These are phyloP conservation scores for Philhelius pedissequus DNA, from an alignment of 2,888 invertebrate species.

Conservation along the genomic window DNA sequence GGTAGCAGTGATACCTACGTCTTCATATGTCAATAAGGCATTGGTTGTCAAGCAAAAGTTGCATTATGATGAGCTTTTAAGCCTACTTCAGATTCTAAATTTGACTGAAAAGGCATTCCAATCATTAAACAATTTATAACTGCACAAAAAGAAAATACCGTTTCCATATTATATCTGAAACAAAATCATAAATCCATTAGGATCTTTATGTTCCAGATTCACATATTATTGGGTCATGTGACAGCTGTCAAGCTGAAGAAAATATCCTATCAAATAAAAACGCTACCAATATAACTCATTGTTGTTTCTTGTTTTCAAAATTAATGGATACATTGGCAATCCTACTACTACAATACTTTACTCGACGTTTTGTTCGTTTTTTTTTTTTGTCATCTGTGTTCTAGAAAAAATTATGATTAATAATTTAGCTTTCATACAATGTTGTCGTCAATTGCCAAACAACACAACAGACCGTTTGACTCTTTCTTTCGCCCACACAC, in stretches of 20 bases:
- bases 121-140: no score
- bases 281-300: neutral
- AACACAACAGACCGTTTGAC: slow-evolving; percentile 55
- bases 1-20: no score
- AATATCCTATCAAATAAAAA: slow-evolving; percentile 2
- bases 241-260: slow-evolving; percentile 7
- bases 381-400: neutral
- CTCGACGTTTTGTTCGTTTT: neutral
- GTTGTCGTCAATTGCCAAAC: slow-evolving; percentile 64
- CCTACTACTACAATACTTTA: neutral
- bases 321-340: slow-evolving; percentile 12
- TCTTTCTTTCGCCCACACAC: neutral
- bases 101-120: no score
- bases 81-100: no score
- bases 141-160: no score
- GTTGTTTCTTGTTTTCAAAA: neutral
- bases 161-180: neutral
- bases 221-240: neutral
- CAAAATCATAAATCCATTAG: slow-evolving; percentile 22
- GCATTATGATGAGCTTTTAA: no score
- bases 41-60: no score
- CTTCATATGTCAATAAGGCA: no score
- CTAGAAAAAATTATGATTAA: slow-evolving; percentile 52
- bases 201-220: neutral
- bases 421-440: slow-evolving; percentile 64